phyloP scores from a whole-genome alignment of 2,113 vertebrate genomes.

The Passer domesticus region DNA sequence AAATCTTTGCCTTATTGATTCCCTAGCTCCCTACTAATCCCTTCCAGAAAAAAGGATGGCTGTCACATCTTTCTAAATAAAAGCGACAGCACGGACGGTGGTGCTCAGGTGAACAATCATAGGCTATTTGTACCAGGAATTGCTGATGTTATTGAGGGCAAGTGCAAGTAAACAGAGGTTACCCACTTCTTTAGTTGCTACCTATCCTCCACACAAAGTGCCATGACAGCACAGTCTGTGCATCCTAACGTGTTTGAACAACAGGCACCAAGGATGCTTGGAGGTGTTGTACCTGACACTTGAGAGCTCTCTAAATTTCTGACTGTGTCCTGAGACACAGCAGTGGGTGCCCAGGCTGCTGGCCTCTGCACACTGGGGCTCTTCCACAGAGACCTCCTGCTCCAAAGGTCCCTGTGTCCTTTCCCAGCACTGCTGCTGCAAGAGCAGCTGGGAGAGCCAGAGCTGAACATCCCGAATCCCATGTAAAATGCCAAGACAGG shows the following conservation, averaged over 20 bases:
- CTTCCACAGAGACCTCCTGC: not conserved
- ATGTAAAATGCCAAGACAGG: not conserved
- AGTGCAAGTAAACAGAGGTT: slow-evolving; percentile 32
- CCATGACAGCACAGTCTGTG: not conserved
- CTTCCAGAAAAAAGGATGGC: slow-evolving; percentile 18
- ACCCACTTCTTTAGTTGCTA: not conserved
- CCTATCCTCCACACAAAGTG: not conserved
- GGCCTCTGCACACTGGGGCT: not conserved
- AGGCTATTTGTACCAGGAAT: slow-evolving; percentile 8
- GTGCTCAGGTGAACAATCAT: slow-evolving; percentile 28
- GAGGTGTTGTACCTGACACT: not conserved
- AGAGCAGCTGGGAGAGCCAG: not conserved
- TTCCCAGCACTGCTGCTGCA: not conserved
- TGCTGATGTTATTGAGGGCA: slow-evolving; percentile 23
- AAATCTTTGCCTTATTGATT: slow-evolving; percentile 53
- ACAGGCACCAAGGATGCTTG: not conserved
- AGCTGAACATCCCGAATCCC: not conserved
- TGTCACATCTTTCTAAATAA: slow-evolving; percentile 42
- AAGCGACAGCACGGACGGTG: not conserved
- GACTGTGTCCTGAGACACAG: not conserved
- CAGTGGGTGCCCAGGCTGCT: not conserved
- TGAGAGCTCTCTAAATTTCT: not conserved
- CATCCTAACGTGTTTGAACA: not conserved
- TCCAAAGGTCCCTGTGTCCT: not conserved
- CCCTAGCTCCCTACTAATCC: not conserved